phyloP scores from a whole-genome alignment of 2,113 vertebrate species.

The Lasiurus borealis region DNA sequence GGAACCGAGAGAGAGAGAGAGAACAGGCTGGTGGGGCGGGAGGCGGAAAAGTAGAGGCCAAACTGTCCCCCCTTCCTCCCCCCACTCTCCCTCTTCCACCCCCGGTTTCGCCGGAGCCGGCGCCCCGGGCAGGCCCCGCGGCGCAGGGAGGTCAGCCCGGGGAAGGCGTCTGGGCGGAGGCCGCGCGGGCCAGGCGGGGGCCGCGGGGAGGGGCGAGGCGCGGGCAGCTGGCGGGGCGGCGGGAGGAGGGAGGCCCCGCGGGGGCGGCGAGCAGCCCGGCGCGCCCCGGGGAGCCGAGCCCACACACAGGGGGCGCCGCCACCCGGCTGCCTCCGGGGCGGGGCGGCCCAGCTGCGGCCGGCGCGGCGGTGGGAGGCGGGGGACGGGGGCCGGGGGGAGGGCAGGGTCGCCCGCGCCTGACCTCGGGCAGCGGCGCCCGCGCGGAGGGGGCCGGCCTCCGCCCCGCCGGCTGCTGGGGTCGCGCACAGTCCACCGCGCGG shows the following conservation, averaged over 20 bases:
- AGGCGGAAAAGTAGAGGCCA: neutral
- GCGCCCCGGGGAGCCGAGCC: neutral
- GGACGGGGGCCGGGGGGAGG: too few species aligned
- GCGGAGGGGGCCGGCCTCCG: neutral
- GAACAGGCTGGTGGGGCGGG: neutral
- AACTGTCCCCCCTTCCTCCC: neutral
- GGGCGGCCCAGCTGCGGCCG: constrained; percentile 69
- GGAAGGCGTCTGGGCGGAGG: constrained; percentile 61
- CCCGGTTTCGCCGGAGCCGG: neutral
- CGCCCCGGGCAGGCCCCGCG: neutral
- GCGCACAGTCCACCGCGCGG: constrained; percentile 67
- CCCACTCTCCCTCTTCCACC: too few species aligned
- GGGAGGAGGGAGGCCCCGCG: neutral
- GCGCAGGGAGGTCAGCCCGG: constrained; percentile 61
- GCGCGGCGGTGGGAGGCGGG: neutral
- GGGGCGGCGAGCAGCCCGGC: constrained; percentile 19
- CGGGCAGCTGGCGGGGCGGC: constrained; percentile 68
- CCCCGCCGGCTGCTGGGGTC: constrained; percentile 67
- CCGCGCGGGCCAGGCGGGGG: neutral
- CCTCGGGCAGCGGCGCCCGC: constrained; percentile 43
- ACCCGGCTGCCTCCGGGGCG: constrained; percentile 59
- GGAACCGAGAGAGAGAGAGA: neutral
- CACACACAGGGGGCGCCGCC: neutral
- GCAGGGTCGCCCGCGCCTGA: constrained; percentile 54
- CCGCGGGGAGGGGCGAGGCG: neutral